These are phyloP conservation scores for Sphaeridia pumilis DNA, from an alignment of 2,888 invertebrate species.

Conservation along the genomic window DNA sequence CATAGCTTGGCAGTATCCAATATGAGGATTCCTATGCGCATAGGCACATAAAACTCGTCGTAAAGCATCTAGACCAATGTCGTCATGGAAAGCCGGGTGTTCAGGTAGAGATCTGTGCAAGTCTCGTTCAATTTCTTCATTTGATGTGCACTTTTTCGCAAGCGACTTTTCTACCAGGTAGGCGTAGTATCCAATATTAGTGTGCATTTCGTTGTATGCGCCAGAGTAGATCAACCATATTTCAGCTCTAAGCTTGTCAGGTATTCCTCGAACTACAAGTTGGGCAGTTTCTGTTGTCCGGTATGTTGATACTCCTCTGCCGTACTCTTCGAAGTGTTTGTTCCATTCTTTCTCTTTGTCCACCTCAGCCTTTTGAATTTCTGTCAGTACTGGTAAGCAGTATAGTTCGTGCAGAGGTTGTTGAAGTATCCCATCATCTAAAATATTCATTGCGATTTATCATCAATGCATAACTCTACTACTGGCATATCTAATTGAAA, in stretches of 20 bases:
- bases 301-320: constrained; percentile 86
- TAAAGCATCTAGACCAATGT: constrained; percentile 77
- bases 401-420: constrained; percentile 53
- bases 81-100: constrained; percentile 90
- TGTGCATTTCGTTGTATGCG: constrained; percentile 72
- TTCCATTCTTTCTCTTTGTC: constrained; percentile 69
- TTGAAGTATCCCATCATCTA: constrained; percentile 30
- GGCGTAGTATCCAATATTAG: constrained; percentile 74
- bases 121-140: constrained; percentile 80
- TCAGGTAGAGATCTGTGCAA: constrained; percentile 92
- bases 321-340: constrained; percentile 78
- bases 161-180: constrained; percentile 67
- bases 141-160: constrained; percentile 58
- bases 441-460: constrained; percentile 2
- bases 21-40: constrained; percentile 88
- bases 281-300: constrained; percentile 80
- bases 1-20: constrained; percentile 70
- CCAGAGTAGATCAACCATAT: constrained; percentile 94
- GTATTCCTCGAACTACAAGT: constrained; percentile 81
- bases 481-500: no score
- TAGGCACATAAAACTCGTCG: constrained; percentile 90
- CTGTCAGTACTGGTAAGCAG: constrained; percentile 52
- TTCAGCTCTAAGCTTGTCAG: constrained; percentile 76
- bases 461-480: no score
- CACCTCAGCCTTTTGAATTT: constrained; percentile 39